Evolutionary conservation across 2,113 vertebrate species (phyloP).

Genomic region (Syrrhaptes paradoxus): DNA sequence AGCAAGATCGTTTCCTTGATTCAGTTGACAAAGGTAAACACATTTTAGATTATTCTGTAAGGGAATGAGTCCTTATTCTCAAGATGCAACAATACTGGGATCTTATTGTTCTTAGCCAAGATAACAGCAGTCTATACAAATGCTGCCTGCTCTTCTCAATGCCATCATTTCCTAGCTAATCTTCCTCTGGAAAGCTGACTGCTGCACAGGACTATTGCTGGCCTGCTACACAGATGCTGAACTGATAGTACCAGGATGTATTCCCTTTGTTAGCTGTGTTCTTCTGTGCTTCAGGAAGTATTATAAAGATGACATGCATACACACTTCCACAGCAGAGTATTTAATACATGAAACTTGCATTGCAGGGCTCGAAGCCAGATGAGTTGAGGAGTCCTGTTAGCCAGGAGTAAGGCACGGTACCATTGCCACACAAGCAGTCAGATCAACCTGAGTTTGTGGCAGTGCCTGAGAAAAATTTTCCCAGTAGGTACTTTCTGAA

Average conservation of each 20-base stretch:
- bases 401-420: not conserved
- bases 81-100: not conserved
- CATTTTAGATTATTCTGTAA: not conserved
- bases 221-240: not conserved
- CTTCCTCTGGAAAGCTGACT: not conserved
- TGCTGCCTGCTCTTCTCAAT: not conserved
- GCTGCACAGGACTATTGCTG: not conserved
- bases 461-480: not conserved
- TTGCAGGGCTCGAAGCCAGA: not conserved
- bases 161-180: not conserved
- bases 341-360: rapidly evolving
- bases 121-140: not conserved
- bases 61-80: not conserved
- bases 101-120: not conserved
- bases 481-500: not conserved
- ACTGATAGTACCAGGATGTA: not conserved
- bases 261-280: not conserved
- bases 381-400: not conserved
- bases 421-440: not conserved
- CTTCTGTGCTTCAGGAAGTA: not conserved
- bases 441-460: not conserved
- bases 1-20: not conserved
- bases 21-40: not conserved
- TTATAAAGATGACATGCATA: rapidly evolving
- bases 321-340: not conserved